These are phyloP conservation scores for Busseola fusca DNA, from an alignment of 2,888 invertebrate species.

Conservation along the genomic window DNA sequence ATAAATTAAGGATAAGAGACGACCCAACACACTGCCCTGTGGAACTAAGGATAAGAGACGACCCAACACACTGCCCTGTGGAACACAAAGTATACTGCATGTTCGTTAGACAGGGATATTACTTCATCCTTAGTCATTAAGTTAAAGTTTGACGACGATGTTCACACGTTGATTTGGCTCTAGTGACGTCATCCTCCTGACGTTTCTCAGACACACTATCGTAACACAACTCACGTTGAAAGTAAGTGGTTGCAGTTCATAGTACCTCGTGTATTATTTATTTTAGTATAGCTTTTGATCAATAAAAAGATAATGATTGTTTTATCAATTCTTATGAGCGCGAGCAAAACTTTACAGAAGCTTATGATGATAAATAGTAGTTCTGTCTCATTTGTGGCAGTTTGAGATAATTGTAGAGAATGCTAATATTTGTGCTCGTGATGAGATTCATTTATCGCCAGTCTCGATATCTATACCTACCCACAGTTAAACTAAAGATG, in stretches of 20 bases:
- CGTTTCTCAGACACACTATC: background rate
- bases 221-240: background rate
- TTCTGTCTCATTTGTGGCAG: background rate
- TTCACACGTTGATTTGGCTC: background rate
- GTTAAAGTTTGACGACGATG: background rate
- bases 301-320: background rate
- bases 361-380: background rate
- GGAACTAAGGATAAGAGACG: too few relatives aligned
- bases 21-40: too few relatives aligned
- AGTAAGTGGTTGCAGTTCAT: background rate
- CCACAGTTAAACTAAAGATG: background rate
- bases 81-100: too few relatives aligned
- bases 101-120: too few relatives aligned
- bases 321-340: background rate
- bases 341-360: background rate
- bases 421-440: slow-evolving; percentile 9
- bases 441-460: slow-evolving; percentile 6
- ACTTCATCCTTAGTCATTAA: too few relatives aligned
- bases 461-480: background rate
- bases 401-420: slow-evolving; percentile 13
- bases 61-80: too few relatives aligned
- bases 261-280: background rate
- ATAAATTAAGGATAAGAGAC: too few relatives aligned
- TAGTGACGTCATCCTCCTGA: slow-evolving; percentile 15
- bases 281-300: background rate